Evolutionary conservation across 2,113 vertebrate genomes (phyloP).

Genomic region (Apodemus sylvaticus): DNA sequence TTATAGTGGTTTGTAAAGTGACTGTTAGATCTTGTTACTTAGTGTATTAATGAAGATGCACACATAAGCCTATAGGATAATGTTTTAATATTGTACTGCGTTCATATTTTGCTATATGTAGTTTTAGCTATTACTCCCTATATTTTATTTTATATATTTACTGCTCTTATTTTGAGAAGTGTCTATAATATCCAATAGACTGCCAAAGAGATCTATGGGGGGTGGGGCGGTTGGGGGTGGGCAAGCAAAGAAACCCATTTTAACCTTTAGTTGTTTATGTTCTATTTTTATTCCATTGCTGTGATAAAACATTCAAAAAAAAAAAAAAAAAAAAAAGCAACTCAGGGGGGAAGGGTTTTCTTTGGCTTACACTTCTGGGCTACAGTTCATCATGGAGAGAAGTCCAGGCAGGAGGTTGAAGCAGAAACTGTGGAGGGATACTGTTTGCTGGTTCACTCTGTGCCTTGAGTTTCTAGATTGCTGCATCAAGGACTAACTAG

Average conservation of each 20-base stretch:
- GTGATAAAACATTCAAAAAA: not conserved
- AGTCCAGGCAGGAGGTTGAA: not conserved
- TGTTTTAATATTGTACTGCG: not conserved
- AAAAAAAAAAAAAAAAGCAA: too few relatives aligned
- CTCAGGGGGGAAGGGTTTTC: not conserved
- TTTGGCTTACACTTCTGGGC: not conserved
- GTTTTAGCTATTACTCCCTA: not conserved
- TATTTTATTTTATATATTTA: conserved; percentile 12
- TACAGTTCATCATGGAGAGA: not conserved
- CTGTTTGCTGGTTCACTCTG: not conserved
- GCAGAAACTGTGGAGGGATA: not conserved
- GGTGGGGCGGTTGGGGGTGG: not conserved
- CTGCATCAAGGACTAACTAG: not conserved
- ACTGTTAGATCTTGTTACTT: conserved; percentile 1
- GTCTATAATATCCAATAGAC: not conserved
- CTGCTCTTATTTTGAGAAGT: conserved; percentile 36
- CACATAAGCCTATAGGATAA: not conserved
- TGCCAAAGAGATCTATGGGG: not conserved
- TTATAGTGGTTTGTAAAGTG: not conserved
- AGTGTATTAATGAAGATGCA: not conserved
- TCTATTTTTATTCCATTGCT: not conserved
- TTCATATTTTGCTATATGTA: not conserved
- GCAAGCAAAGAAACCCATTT: not conserved
- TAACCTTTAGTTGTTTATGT: not conserved
- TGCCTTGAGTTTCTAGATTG: not conserved